Base-by-base conservation (phyloP, 2,888 invertebrate genomes). In the Calameuta filiformis region DNA sequence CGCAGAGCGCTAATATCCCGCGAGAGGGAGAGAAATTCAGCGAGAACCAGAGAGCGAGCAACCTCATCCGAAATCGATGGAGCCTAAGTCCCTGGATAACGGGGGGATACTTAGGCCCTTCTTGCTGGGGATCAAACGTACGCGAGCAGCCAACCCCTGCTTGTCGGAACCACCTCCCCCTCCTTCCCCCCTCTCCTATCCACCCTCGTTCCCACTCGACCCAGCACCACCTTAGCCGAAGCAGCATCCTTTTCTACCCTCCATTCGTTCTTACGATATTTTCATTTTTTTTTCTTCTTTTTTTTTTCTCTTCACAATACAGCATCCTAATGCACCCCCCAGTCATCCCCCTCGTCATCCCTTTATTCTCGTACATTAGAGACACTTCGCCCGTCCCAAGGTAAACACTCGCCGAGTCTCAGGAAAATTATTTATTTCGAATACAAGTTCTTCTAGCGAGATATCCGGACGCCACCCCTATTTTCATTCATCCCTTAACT, bases 31-130 rank as follows among this genome's bases (percentile, higher is more conserved):
- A 40, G 40, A 40, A 15, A 40, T 23, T 40, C 40, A 23, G 9
- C 15, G 56, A 56, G 56, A 56, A 56, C 56, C 56, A 56, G 56
- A 56, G 56, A 56, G 56, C 23, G 56, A 23, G 56, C 23, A 81
- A 81, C 83, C 77, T 80, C 85, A 86, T 88, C 85, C 83, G 83
- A 88, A 90, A 90, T 90, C 90, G 89, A 90, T 90, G 85, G 87
- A 90, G 90, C 90, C 87, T 88, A 86, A 88, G 85, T 86, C 86
- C 88, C 88, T 85, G 88, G 89, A 87, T 86, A 84, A 81, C 84
- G 81, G 77, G 76, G 79, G 68, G 76, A 75, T 77, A 78, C 71
- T 77, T 81, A 35, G 73, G 71, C 75, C 69, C 78, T 77, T 78
- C 74, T 78, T 78, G 74, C 69, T 77, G 34, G 71, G 71, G 71